Conservation (phyloP, 2,888 invertebrate genomes). For the Dasysyrphus albostriatus region DNA sequence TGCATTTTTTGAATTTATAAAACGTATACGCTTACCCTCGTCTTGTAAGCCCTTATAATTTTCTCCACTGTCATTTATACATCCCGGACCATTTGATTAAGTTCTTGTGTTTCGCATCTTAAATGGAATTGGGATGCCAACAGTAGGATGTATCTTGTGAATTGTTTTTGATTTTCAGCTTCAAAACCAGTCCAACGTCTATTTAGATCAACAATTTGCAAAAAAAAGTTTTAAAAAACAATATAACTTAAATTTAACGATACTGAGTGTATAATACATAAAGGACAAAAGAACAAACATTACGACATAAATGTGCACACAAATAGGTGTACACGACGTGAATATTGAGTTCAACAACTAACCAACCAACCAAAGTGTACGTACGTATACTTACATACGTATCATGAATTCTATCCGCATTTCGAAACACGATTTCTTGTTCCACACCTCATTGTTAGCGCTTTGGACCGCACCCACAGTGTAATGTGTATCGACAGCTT, state of each 20-base stretch:
- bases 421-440: slow-evolving; percentile 63
- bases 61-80: neutral
- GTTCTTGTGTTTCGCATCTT: neutral
- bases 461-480: slow-evolving; percentile 63
- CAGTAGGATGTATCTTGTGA: no score
- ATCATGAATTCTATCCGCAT: slow-evolving; percentile 71
- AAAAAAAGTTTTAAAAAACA: no score
- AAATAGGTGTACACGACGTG: slow-evolving; percentile 52
- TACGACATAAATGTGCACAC: slow-evolving; percentile 41
- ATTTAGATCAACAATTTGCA: no score
- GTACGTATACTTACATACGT: neutral
- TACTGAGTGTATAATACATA: neutral
- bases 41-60: neutral
- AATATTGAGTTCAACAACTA: slow-evolving; percentile 53
- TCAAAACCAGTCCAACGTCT: no score
- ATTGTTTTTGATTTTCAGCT: no score
- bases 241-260: neutral
- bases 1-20: slow-evolving; percentile 43
- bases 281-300: slow-evolving; percentile 37
- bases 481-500: slow-evolving; percentile 56
- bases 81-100: neutral
- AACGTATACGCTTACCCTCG: slow-evolving; percentile 20
- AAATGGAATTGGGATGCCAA: neutral
- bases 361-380: slow-evolving; percentile 20
- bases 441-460: slow-evolving; percentile 68